Conservation (phyloP, 2,888 invertebrate genomes). For the Patella pellucida region DNA sequence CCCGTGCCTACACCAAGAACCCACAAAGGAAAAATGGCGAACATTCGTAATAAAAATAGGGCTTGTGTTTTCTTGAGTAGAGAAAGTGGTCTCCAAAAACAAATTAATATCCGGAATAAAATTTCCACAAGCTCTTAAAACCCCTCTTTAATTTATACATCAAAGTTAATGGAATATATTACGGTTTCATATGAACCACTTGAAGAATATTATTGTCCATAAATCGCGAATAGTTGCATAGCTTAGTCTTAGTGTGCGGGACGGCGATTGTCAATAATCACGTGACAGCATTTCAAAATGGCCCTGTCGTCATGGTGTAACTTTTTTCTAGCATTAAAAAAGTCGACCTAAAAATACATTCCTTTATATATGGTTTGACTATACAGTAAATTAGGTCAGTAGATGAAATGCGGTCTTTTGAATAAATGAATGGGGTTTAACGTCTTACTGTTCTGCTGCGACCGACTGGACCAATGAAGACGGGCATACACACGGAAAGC, state of each 20-base stretch:
- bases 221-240: constrained; percentile 6
- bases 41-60: neutral
- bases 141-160: neutral
- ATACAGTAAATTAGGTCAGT: too few species aligned
- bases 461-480: too few species aligned
- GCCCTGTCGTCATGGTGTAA: too few species aligned
- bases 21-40: constrained; percentile 1
- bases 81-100: constrained; percentile 11
- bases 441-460: too few species aligned
- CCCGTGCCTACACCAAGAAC: neutral
- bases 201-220: constrained; percentile 9
- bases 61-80: constrained; percentile 9
- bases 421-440: too few species aligned
- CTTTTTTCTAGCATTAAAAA: too few species aligned
- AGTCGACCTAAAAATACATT: too few species aligned
- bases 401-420: too few species aligned
- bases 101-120: constrained; percentile 10
- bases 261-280: neutral
- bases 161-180: constrained; percentile 8
- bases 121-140: constrained; percentile 5
- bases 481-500: too few species aligned
- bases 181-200: constrained; percentile 7
- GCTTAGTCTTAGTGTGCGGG: neutral
- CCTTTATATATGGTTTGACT: too few species aligned
- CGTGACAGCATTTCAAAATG: neutral